Evolutionary conservation across 2,113 vertebrate genomes (phyloP).

Genomic region (Glaucomys volans): DNA sequence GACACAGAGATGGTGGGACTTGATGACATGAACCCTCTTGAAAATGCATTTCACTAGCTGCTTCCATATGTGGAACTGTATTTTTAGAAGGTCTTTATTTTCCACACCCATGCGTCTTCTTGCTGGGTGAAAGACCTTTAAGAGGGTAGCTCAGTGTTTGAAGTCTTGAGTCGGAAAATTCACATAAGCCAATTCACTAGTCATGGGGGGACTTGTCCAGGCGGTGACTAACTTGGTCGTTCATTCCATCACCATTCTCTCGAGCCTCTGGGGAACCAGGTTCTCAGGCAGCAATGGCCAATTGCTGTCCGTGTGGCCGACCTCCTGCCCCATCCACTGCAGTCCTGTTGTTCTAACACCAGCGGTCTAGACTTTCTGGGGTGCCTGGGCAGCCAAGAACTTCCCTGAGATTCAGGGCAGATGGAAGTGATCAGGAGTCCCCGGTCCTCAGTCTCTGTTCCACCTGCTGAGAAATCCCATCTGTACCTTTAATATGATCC

Average conservation of each 20-base stretch:
- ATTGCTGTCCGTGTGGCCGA: accelerated
- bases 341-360: neutral
- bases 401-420: neutral
- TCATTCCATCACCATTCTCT: neutral
- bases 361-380: neutral
- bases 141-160: conserved; percentile 46
- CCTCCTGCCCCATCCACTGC: accelerated
- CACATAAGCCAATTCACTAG: conserved; percentile 74
- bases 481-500: neutral
- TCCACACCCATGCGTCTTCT: neutral
- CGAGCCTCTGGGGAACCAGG: neutral
- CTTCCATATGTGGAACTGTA: conserved; percentile 25
- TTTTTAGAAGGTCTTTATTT: conserved; percentile 32
- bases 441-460: accelerated
- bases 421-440: neutral
- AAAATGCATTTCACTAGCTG: conserved; percentile 11
- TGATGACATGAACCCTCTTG: neutral
- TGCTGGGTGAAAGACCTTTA: neutral
- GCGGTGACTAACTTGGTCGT: conserved; percentile 60
- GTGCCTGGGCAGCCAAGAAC: neutral
- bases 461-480: neutral
- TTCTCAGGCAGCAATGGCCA: neutral
- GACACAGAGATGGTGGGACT: neutral
- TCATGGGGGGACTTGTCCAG: conserved; percentile 71
- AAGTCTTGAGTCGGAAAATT: conserved; percentile 76